Evolutionary conservation across 2,888 invertebrate species (phyloP).

Genomic region (Zele albiditarsus): DNA sequence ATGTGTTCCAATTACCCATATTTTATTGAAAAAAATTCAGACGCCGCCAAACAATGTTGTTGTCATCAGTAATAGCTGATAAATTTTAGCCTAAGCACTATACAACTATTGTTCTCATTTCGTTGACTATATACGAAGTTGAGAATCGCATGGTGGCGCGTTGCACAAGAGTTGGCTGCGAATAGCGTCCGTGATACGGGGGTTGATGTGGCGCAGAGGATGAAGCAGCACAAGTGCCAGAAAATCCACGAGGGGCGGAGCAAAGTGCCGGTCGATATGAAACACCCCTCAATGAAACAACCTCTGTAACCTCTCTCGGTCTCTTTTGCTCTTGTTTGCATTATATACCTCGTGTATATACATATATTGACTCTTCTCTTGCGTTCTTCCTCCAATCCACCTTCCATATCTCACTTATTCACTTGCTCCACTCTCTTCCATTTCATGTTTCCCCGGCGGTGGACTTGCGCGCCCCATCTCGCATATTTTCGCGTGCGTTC

Average conservation of each 20-base stretch:
- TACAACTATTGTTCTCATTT: not conserved
- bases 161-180: conserved; percentile 1
- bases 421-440: conserved; percentile 30
- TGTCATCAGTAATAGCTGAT: not conserved
- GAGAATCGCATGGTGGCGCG: conserved; percentile 12
- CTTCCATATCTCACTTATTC: conserved; percentile 8
- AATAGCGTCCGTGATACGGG: conserved; percentile 26
- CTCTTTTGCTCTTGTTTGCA: conserved; percentile 31
- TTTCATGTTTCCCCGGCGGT: conserved; percentile 19
- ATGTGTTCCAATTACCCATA: too few species aligned
- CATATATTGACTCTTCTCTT: conserved; percentile 14
- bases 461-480: conserved; percentile 27
- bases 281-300: conserved; percentile 62
- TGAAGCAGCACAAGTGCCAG: conserved; percentile 37
- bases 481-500: conserved; percentile 43
- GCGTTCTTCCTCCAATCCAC: conserved; percentile 17
- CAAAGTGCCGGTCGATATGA: conserved; percentile 63
- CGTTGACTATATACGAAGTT: conserved; percentile 17
- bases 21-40: too few species aligned
- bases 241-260: conserved; percentile 56
- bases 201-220: conserved; percentile 40
- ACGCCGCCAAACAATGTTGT: too few species aligned
- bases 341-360: conserved; percentile 15
- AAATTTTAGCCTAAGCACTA: not conserved
- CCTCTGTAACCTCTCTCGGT: conserved; percentile 47